phyloP scores from a whole-genome alignment of 2,113 vertebrate species.

The Nyctereutes procyonoides region DNA sequence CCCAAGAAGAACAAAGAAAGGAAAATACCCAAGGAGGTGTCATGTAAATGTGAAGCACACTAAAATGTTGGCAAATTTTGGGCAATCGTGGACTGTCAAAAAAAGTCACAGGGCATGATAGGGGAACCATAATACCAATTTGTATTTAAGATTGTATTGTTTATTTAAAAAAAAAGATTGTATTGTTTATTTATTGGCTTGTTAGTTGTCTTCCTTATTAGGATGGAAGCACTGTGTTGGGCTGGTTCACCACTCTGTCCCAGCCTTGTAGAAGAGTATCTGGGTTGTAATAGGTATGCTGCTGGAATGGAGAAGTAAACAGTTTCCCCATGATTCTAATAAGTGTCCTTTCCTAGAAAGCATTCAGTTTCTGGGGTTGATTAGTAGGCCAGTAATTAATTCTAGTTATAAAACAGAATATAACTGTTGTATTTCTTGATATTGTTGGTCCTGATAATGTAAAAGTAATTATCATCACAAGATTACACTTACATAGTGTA shows the following conservation, averaged over 20 bases:
- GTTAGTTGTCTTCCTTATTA: neutral
- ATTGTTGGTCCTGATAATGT: neutral
- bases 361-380: neutral
- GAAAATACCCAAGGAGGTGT: neutral
- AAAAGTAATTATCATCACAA: neutral
- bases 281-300: too few relatives aligned
- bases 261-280: neutral
- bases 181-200: neutral
- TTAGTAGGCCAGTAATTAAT: neutral
- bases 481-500: rapidly evolving
- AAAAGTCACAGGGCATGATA: neutral
- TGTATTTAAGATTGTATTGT: neutral
- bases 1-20: neutral
- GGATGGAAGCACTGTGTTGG: neutral
- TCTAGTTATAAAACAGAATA: neutral
- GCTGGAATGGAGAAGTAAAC: neutral
- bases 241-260: neutral
- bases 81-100: neutral
- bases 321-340: neutral
- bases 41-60: neutral
- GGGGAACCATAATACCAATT: neutral
- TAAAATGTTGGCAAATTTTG: neutral
- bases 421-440: neutral
- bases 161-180: neutral
- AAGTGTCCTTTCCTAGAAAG: neutral